Conservation (phyloP, 2,888 invertebrate genomes). For the Orthosia gothica region DNA sequence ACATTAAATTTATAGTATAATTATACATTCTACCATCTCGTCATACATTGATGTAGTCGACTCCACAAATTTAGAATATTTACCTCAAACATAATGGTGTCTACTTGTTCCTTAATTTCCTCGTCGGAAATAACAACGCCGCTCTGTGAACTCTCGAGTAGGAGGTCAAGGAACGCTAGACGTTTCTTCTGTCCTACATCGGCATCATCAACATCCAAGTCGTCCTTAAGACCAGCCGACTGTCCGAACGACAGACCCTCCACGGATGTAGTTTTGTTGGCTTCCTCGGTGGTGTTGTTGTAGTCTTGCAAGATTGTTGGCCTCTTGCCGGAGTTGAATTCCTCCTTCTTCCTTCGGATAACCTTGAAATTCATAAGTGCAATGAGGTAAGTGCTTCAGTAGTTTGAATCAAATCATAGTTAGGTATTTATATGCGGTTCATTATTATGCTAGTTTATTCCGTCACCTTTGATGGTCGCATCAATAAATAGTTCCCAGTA, state of each 20-base stretch:
- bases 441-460: conserved; percentile 62
- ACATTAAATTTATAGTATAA: conserved; percentile 39
- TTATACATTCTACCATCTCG: conserved; percentile 34
- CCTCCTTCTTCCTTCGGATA: conserved; percentile 94
- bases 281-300: conserved; percentile 71
- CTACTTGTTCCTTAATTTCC: conserved; percentile 96
- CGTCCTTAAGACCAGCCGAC: conserved; percentile 94
- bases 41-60: conserved; percentile 13
- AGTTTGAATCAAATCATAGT: conserved; percentile 6
- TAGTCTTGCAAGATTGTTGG: conserved; percentile 78
- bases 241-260: conserved; percentile 94
- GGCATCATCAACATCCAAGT: conserved; percentile 95
- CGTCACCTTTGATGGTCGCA: conserved; percentile 39
- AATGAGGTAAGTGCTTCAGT: conserved; percentile 6
- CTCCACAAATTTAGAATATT: conserved; percentile 48
- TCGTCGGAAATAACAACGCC: conserved; percentile 94
- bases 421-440: conserved; percentile 33
- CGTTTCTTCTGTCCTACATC: conserved; percentile 96
- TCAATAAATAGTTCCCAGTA: conserved; percentile 55
- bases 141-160: conserved; percentile 95
- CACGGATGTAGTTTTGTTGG: conserved; percentile 85
- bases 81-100: conserved; percentile 97
- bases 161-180: conserved; percentile 96
- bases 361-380: conserved; percentile 81
- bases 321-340: conserved; percentile 93